A percentile compares a stretch with the other conserved stretches of the same genome.
phyloP scores from a whole-genome alignment of 2,888 invertebrate species.

The Petrophora chlorosata region DNA sequence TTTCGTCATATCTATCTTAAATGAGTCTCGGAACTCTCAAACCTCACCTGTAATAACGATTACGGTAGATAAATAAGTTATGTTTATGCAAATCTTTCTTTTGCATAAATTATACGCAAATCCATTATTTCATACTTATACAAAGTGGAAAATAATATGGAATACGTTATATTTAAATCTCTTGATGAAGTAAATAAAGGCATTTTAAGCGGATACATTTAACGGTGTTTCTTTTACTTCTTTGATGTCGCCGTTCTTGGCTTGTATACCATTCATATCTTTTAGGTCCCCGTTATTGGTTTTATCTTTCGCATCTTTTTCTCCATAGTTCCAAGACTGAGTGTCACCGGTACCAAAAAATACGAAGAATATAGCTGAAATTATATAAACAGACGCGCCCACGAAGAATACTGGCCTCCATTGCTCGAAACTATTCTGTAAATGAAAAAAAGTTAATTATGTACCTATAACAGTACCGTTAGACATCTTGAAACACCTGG shows the following conservation, averaged over 20 bases:
- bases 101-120: no score
- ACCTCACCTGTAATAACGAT: no score
- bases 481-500: no score
- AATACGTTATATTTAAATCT: background rate
- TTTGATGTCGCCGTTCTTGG: constrained; percentile 54
- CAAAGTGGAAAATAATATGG: background rate
- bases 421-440: constrained; percentile 87
- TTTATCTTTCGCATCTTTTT: constrained; percentile 46
- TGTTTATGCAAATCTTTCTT: no score
- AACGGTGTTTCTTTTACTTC: constrained; percentile 67
- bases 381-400: constrained; percentile 87
- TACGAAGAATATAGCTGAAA: constrained; percentile 87
- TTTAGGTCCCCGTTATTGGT: constrained; percentile 52
- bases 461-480: no score
- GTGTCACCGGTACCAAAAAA: constrained; percentile 88
- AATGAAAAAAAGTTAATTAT: constrained; percentile 38
- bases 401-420: constrained; percentile 90
- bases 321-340: constrained; percentile 87
- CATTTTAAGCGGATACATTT: constrained; percentile 51
- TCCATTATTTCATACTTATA: no score
- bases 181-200: background rate
- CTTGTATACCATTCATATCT: constrained; percentile 47
- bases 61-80: no score
- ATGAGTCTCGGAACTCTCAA: no score
- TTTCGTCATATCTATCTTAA: no score